Conservation (phyloP, 1,140 invertebrate species). For the Heterodera schachtii region DNA sequence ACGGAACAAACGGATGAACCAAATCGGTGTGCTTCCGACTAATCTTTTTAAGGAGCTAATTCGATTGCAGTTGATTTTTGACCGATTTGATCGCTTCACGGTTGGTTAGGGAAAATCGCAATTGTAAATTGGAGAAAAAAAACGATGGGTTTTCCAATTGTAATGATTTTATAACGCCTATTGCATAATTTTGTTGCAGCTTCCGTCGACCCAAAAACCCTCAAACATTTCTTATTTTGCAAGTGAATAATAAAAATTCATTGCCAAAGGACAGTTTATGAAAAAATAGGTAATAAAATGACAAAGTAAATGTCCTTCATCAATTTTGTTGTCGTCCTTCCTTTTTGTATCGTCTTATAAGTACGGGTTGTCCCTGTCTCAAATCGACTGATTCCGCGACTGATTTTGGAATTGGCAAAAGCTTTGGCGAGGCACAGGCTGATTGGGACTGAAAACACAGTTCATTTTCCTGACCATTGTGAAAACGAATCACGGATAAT, state of each 20-base stretch:
- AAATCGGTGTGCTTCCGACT: not conserved
- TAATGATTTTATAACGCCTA: no score
- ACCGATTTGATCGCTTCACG: not conserved
- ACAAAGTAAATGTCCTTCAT: not conserved
- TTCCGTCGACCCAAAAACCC: no score
- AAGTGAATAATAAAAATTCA: no score
- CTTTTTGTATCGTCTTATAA: conserved; percentile 3
- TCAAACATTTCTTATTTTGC: no score
- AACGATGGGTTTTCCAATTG: no score
- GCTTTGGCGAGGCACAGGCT: not conserved
- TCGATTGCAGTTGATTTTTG: not conserved
- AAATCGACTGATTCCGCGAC: not conserved
- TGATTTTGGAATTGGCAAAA: not conserved
- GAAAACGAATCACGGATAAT: no score
- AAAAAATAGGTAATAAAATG: no score
- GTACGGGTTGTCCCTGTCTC: not conserved
- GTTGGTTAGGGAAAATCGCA: not conserved
- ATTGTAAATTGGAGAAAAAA: not conserved
- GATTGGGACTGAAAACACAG: not conserved
- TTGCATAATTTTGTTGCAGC: no score
- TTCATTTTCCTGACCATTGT: not conserved
- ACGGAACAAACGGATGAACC: not conserved
- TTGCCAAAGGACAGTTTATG: no score
- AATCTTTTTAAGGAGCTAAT: not conserved
- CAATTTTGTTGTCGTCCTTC: not conserved